Evolutionary conservation across 2,888 invertebrate genomes (phyloP).

Genomic region (Trisateles emortualis): DNA sequence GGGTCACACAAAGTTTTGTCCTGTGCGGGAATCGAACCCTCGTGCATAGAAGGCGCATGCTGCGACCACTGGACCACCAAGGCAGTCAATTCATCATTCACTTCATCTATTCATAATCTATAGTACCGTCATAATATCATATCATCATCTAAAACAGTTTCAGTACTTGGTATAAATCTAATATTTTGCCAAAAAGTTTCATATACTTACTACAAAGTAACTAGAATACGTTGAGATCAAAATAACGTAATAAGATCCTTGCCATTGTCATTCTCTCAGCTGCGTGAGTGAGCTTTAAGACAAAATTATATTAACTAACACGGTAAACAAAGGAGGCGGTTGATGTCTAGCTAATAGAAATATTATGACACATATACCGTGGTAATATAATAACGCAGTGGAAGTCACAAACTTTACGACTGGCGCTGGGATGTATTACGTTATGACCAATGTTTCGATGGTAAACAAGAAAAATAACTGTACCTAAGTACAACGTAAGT

Average conservation of each 20-base stretch:
- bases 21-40: no score
- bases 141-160: background rate
- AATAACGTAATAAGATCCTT: slow-evolving; percentile 2
- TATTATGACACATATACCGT: slow-evolving; percentile 45
- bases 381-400: slow-evolving; percentile 47
- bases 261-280: slow-evolving; percentile 5
- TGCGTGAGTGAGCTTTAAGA: slow-evolving; percentile 14
- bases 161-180: background rate
- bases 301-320: slow-evolving; percentile 37
- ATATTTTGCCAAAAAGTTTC: background rate
- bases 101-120: no score
- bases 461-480: slow-evolving; percentile 41
- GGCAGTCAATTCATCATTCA: no score
- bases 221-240: background rate
- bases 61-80: no score
- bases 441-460: slow-evolving; percentile 36
- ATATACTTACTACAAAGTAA: background rate
- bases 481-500: slow-evolving; percentile 2
- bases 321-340: slow-evolving; percentile 41
- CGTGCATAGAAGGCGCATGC: no score
- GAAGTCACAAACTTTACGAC: slow-evolving; percentile 52
- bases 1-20: no score
- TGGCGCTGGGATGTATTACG: slow-evolving; percentile 38
- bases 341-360: slow-evolving; percentile 48
- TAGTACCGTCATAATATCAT: background rate